Evolutionary conservation across 2,888 invertebrate species (phyloP).

Genomic region (Rhyacophila evoluta): DNA sequence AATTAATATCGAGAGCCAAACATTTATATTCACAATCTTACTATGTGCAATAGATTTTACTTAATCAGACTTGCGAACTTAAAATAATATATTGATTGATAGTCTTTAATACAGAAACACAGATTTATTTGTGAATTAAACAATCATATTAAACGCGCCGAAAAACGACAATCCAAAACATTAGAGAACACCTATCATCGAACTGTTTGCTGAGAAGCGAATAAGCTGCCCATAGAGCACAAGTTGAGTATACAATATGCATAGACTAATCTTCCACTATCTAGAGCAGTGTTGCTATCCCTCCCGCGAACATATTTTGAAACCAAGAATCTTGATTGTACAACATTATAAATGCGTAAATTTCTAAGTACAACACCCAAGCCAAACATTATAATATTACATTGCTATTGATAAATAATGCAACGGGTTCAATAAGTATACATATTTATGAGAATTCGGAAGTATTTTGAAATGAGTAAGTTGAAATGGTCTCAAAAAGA

Average conservation of each 20-base stretch:
- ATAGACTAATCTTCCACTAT: neutral
- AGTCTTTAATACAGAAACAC: conserved; percentile 38
- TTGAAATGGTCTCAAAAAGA: too few relatives aligned
- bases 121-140: conserved; percentile 29
- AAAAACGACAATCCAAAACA: conserved; percentile 29
- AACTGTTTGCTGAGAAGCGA: conserved; percentile 26
- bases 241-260: neutral
- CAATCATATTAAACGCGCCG: conserved; percentile 32
- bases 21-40: conserved; percentile 18
- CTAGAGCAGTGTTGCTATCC: conserved; percentile 10
- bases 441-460: too few relatives aligned
- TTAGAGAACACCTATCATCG: conserved; percentile 29
- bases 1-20: conserved; percentile 15
- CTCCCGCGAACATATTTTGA: neutral
- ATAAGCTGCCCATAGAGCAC: conserved; percentile 30
- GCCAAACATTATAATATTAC: too few relatives aligned
- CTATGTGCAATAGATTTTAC: conserved; percentile 26
- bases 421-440: too few relatives aligned
- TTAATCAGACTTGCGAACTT: neutral
- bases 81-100: neutral
- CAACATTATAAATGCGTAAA: neutral
- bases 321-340: neutral
- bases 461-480: too few relatives aligned
- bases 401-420: too few relatives aligned
- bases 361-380: too few relatives aligned